A percentile compares a stretch with the other conserved stretches of the same genome.
These are phyloP conservation scores for Meloidogyne hapla DNA, from an alignment of 1,140 invertebrate species.

Conservation along the genomic window DNA sequence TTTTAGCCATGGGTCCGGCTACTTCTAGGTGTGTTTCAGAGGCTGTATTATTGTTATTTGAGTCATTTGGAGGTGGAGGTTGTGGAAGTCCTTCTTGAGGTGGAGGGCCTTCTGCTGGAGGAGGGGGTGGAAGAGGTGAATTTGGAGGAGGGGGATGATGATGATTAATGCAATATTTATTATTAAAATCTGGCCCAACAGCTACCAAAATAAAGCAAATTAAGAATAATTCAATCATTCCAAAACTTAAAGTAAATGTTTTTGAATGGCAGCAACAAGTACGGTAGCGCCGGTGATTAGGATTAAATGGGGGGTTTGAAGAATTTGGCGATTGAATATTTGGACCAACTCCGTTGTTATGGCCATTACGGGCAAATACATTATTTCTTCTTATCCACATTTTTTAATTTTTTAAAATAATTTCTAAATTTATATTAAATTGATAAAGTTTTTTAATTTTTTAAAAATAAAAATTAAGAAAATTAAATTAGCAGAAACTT, in stretches of 20 bases:
- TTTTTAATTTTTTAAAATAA: background rate
- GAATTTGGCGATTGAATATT: background rate
- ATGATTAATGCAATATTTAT: conserved; percentile 13
- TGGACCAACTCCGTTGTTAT: background rate
- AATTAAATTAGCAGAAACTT: too few relatives aligned
- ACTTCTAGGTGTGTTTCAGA: too few relatives aligned
- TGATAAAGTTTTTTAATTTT: too few relatives aligned
- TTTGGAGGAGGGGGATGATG: background rate
- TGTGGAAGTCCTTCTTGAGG: too few relatives aligned
- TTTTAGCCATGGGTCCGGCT: background rate
- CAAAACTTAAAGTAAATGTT: conserved; percentile 31
- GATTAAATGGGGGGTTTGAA: conserved; percentile 11
- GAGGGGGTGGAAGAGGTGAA: conserved; percentile 13
- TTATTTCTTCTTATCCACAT: background rate
- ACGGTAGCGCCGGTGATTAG: conserved; percentile 22
- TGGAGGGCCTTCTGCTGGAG: too few relatives aligned
- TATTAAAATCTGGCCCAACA: conserved; percentile 32
- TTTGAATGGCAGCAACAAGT: conserved; percentile 29
- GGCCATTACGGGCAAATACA: background rate
- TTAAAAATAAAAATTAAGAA: too few relatives aligned
- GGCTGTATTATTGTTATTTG: background rate
- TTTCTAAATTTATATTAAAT: too few relatives aligned
- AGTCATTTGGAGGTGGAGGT: background rate
- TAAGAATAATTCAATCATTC: conserved; percentile 40
- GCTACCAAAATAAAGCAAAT: conserved; percentile 56